These are phyloP conservation scores for Phallusia fumigata DNA, from an alignment of 23 tunicate genomes.

Conservation along the genomic window DNA sequence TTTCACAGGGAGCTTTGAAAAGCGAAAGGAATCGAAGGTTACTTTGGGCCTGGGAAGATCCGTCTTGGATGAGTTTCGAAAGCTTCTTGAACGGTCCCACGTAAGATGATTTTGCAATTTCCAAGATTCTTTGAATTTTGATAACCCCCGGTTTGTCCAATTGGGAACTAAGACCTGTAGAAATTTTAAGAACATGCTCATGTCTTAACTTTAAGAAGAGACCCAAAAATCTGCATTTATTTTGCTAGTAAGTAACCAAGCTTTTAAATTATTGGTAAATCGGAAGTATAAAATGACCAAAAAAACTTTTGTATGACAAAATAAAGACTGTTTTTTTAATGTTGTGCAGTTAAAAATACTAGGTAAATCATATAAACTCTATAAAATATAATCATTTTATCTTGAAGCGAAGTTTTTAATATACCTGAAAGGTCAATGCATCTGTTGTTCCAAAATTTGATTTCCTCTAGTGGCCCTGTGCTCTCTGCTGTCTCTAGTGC, in stretches of 20 bases:
- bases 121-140: constrained; percentile 71
- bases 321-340: too few species aligned
- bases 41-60: constrained; percentile 97
- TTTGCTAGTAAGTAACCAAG: too few species aligned
- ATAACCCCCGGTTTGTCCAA: constrained; percentile 89
- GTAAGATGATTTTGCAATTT: constrained; percentile 89
- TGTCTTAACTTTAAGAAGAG: too few species aligned
- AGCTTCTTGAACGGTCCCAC: constrained; percentile 88
- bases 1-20: constrained; percentile 89
- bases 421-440: constrained; percentile 91
- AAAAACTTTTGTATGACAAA: too few species aligned
- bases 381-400: too few species aligned
- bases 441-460: constrained; percentile 97
- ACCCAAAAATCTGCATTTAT: too few species aligned
- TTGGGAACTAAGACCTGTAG: constrained; percentile 73
- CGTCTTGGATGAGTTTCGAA: constrained; percentile 85
- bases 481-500: constrained; percentile 96
- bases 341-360: too few species aligned
- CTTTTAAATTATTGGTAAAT: too few species aligned
- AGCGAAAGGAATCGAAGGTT: constrained; percentile 77
- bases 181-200: too few species aligned
- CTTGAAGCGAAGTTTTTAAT: too few species aligned
- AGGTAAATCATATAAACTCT: too few species aligned
- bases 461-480: constrained; percentile 94
- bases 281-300: too few species aligned